These are phyloP conservation scores for Neuroscelio doddi DNA, from an alignment of 2,888 invertebrate species.

Conservation along the genomic window DNA sequence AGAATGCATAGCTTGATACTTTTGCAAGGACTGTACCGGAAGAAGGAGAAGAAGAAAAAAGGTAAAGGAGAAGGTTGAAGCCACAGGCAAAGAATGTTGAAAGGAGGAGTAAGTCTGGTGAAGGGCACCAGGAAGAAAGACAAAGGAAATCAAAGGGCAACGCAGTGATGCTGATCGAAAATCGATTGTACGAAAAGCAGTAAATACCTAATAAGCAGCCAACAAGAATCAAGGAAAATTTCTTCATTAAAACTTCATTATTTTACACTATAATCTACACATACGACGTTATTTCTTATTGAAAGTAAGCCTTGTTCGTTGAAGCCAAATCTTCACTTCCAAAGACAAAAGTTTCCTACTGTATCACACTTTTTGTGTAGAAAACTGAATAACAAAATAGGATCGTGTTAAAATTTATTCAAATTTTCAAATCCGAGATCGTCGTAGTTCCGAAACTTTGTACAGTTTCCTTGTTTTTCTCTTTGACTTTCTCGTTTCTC, in stretches of 20 bases:
- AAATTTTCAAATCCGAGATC: conserved; percentile 36
- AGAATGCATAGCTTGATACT: conserved; percentile 20
- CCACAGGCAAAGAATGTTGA: conserved; percentile 44
- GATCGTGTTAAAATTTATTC: conserved; percentile 27
- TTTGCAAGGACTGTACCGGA: conserved; percentile 58
- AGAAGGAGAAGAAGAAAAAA: conserved; percentile 53
- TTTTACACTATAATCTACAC: no score
- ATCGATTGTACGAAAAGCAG: conserved; percentile 19
- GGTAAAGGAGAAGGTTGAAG: conserved; percentile 49
- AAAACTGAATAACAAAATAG: conserved; percentile 31
- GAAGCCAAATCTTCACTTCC: no score
- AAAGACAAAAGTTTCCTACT: no score
- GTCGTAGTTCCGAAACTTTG: conserved; percentile 24
- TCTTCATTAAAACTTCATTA: conserved; percentile 23
- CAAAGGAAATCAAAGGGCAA: conserved; percentile 56
- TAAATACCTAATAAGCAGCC: conserved; percentile 21
- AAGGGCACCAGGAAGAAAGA: conserved; percentile 53
- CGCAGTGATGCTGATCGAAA: conserved; percentile 33
- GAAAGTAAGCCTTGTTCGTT: no score
- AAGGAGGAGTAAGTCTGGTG: conserved; percentile 36
- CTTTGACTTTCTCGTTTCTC: no score
- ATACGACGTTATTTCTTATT: no score
- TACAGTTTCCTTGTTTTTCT: conserved; percentile 14
- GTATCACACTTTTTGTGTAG: conserved; percentile 20
- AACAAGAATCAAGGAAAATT: conserved; percentile 12